Evolutionary conservation across 2,113 vertebrate genomes (phyloP), one percentile per base, ranked within the genome.

Genomic region (Actenoides lindsayi): DNA sequence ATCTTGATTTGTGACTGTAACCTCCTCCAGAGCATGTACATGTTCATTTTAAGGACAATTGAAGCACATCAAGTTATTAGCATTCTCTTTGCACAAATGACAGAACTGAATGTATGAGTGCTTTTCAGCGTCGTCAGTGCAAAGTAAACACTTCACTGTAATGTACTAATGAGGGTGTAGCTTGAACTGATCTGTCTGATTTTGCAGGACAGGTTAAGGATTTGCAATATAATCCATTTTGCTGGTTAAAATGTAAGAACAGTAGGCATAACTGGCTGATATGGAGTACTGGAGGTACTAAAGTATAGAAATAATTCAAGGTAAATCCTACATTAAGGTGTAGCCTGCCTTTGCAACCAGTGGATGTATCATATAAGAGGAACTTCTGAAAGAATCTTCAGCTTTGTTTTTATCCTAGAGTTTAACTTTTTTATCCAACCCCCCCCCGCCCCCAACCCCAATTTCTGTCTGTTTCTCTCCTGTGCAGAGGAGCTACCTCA

Each of bases 401-500:
- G 27, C 16, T 84, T 83, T 5, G 1, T 7, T 88, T 79, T 73
- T 78, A 27, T 65, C 14, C 62, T 87, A 37, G 1, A 50, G 20
- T 46, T 85, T 9, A 85, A 50, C 4, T 9, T 18, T 69, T 94
- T 57, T 42, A 5, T 50, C 2, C n/a, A n/a, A n/a, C n/a, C 11
- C 46, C 67, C 68, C 44, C 12, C 16, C 10, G 15, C 16, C 9
- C 33, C 2, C 11, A 37, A 37, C 46, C 67, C 68, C 62, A 30
- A 84, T 87, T 90, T 88, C 59, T 95, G 7, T 41, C 24, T 57
- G 2, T 94, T 95, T 87, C 24, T 92, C 20, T 79, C 8, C 25
- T 53, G 2, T 83, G 31, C 87, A 99, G 99, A 98, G 59, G 99
- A 99, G 56, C 97, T 99, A 96, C 99, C 99, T 95, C 98, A 99